These are phyloP conservation scores for Hydrotaea cyrtoneurina DNA, from an alignment of 2,888 invertebrate genomes.

Conservation along the genomic window DNA sequence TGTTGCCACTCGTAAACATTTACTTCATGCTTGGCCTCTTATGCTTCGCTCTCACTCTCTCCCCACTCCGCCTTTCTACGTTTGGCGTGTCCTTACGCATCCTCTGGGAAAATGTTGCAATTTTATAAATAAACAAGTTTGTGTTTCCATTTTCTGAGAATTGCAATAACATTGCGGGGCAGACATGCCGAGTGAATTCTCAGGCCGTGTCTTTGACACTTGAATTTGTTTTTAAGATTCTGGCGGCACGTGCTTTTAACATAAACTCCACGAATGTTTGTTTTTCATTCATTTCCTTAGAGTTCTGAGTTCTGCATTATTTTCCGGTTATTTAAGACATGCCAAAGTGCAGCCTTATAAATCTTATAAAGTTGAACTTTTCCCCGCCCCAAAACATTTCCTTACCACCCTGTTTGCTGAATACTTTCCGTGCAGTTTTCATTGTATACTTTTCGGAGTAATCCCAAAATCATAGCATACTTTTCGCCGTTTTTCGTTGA, in stretches of 20 bases:
- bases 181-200: constrained; percentile 8
- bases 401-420: background rate
- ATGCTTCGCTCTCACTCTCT: background rate
- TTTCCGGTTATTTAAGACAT: constrained; percentile 29
- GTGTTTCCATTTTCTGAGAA: background rate
- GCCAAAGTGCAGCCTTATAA: background rate
- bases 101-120: background rate
- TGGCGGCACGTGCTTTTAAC: constrained; percentile 49
- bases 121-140: constrained; percentile 24
- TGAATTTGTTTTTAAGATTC: constrained; percentile 25
- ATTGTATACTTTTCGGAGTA: too few species aligned
- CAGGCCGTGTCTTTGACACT: background rate
- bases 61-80: background rate
- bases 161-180: background rate
- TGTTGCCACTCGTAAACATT: too few species aligned
- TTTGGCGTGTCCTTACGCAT: background rate
- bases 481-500: background rate
- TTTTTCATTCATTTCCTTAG: background rate
- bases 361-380: background rate
- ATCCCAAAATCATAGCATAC: constrained; percentile 21
- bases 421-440: too few species aligned
- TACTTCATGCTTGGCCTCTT: too few species aligned
- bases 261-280: constrained; percentile 48
- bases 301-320: background rate
- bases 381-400: background rate